Evolutionary conservation across 2,888 invertebrate genomes (phyloP).

Genomic region (Chesias legatella): DNA sequence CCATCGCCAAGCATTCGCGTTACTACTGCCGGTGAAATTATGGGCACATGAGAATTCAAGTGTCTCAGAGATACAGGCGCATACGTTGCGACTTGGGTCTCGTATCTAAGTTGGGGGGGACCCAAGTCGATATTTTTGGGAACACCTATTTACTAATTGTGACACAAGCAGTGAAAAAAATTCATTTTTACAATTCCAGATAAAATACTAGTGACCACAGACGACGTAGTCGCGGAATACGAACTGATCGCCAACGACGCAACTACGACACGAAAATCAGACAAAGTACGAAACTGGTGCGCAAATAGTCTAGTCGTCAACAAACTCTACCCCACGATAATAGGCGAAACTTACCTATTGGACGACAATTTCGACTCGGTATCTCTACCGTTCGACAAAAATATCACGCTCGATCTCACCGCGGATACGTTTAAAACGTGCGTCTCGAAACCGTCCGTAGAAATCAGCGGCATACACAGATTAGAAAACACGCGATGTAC

Average conservation of each 20-base stretch:
- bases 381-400: conserved; percentile 43
- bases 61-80: conserved; percentile 40
- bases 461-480: conserved; percentile 57
- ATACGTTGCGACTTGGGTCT: conserved; percentile 63
- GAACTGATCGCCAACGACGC: conserved; percentile 54
- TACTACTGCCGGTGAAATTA: no score
- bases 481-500: conserved; percentile 45
- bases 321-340: conserved; percentile 69
- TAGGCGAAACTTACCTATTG: conserved; percentile 57
- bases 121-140: no score
- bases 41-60: no score
- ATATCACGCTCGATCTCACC: conserved; percentile 50
- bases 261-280: conserved; percentile 55
- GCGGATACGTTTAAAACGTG: conserved; percentile 57
- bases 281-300: conserved; percentile 69
- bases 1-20: no score
- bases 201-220: conserved; percentile 82
- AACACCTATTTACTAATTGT: no score
- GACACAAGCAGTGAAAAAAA: no score
- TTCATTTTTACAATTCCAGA: conserved; percentile 62
- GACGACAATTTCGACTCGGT: conserved; percentile 46
- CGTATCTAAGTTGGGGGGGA: no score
- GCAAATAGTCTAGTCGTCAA: conserved; percentile 62
- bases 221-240: conserved; percentile 82
- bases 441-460: conserved; percentile 45